Evolutionary conservation across 2,797 vertebrate genomes (phyloP), one percentile per base, ranked within the genome.

Genomic region (Melanotaenia maccullochi): DNA sequence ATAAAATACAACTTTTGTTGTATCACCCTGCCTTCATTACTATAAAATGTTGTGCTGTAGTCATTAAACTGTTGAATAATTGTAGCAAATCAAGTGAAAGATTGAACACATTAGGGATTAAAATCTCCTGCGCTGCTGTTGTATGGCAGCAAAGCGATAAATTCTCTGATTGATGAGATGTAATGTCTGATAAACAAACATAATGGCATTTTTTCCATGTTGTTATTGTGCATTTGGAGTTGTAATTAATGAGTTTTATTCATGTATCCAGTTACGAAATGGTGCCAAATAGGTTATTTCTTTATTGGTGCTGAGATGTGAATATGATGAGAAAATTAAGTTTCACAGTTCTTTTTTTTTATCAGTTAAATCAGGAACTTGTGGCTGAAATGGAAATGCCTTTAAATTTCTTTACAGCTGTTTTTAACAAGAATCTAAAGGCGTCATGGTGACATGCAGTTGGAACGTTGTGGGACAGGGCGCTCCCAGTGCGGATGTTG

Each of bases 391-490:
- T 20, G 5, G 9, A 58, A 58, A 58, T 36, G 16, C 33, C n/a
- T 59, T 36, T 58, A 30, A 33, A 1, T 60, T 20, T 66, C 2
- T 65, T 20, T 61, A 58, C 35, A 51, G n/a, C 22, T 55, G 1
- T 68, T 54, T 44, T 73, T 1, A 36, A 49, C 8, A 79, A 93
- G 92, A 47, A 36, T 83, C 83, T 64, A 65, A 76, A 86, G 88
- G 79, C 82, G 82, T 61, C 62, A 92, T 93, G 91, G 76, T 76
- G 9, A 2, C 55, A 54, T 62, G 68, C 68, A 74, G 47, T 59
- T 51, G 51, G 40, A 73, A 69, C 57, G 52, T 54, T 60, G 65
- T 65, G 58, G 78, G 79, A 57, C 63, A 38, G 62, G 59, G 66
- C n/a, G 12, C 57, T 74, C 12, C 22, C 63, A 65, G 64, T 65